Evolutionary conservation across 2,797 vertebrate genomes (phyloP), one percentile per base, ranked within the genome.

Genomic region (Premnoplex brunnescens): DNA sequence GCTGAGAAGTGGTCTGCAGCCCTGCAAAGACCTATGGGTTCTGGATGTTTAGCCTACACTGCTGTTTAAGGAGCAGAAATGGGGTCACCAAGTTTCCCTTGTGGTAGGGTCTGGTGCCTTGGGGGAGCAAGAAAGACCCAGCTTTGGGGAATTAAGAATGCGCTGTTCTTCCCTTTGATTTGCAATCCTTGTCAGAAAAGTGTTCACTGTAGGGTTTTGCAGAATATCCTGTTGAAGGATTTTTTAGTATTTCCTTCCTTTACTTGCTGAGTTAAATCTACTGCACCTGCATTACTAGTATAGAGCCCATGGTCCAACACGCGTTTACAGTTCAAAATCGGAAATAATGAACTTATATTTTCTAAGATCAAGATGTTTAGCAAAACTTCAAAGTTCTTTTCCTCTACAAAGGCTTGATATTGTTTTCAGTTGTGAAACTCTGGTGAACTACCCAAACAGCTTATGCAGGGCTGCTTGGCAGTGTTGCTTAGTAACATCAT

Each of bases 141-240:
- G 24, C 14, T 36, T 67, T 22, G 9, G 4, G 41, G 28, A 60
- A 14, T 44, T 44, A 46, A 54, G 28, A 43, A 24, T 1, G 1
- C 0, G 0, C 8, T 60, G 6, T 8, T 72, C 12, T 75, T 81
- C 20, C 19, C n/a, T 79, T 76, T 43, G 64, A 17, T 64, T 58
- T 85, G 36, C 44, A 46, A 0, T 46, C 34, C 19, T 54, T 48
- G 44, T 15, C 22, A 41, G 27, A 54, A 39, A 60, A 49, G 3
- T 7, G 13, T 43, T 63, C 36, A 6, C 39, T 67, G 10, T 59
- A 69, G 9, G 14, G 26, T 60, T 93, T 82, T 2, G 5, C 28
- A n/a, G 22, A n/a, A 55, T 49, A n/a, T 41, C 8, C 18, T 0
- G 0, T 0, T 7, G 15, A 75, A 9, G 3, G 2, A 32, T 52